A percentile compares a stretch with the other conserved stretches of the same genome.
These are phyloP conservation scores for Arctopsyche grandis DNA, from an alignment of 1,140 invertebrate species.

Conservation along the genomic window DNA sequence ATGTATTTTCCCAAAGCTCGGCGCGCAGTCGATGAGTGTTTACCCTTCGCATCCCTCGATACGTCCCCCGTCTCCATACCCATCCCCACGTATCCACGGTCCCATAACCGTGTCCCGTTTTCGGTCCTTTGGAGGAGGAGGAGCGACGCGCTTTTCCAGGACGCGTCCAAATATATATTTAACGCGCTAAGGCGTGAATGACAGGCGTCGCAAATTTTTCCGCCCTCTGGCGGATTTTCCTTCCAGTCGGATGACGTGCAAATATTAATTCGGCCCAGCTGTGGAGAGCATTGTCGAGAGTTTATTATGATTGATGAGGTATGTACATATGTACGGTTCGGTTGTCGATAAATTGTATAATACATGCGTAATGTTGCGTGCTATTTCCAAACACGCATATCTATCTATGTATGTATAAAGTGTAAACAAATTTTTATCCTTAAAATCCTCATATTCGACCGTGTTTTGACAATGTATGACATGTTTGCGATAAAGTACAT, in stretches of 20 bases:
- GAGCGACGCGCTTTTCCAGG: background rate
- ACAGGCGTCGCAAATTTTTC: slow-evolving; percentile 1
- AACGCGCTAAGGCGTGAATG: background rate
- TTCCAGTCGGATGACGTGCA: slow-evolving; percentile 18
- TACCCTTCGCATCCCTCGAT: background rate
- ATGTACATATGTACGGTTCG: background rate
- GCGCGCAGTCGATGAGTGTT: background rate
- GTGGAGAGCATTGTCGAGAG: slow-evolving; percentile 32
- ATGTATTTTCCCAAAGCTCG: background rate
- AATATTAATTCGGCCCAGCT: slow-evolving; percentile 28
- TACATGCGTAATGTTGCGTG: slow-evolving; percentile 6
- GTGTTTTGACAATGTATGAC: no score
- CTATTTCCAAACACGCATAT: background rate
- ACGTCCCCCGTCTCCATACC: background rate
- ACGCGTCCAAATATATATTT: background rate
- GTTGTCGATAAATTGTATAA: slow-evolving; percentile 14
- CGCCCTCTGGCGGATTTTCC: background rate
- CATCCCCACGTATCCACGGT: background rate
- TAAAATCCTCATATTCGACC: background rate
- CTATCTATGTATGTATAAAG: no score
- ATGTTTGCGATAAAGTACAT: no score
- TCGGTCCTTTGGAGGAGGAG: background rate
- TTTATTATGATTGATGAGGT: slow-evolving; percentile 39
- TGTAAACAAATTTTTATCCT: background rate
- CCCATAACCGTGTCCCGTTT: background rate